Evolutionary conservation across 2,888 invertebrate genomes (phyloP).

Genomic region (Lasioglossum morio): DNA sequence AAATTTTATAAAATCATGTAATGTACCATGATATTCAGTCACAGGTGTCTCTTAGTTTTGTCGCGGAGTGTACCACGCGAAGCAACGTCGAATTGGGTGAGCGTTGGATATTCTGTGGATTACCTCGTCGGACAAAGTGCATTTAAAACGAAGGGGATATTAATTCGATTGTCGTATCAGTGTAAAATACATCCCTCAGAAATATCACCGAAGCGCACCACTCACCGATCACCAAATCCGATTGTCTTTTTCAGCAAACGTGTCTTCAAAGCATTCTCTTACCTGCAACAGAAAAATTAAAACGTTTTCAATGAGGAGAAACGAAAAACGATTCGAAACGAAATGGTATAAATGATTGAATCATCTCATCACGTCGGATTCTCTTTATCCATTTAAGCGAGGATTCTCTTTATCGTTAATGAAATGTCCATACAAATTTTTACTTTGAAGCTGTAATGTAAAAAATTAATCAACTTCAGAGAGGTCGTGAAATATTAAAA

Average conservation of each 20-base stretch:
- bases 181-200: not conserved
- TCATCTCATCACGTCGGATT: not conserved
- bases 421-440: not conserved
- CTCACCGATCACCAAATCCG: slow-evolving; percentile 29
- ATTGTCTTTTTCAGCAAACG: not conserved
- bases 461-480: not conserved
- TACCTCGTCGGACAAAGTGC: slow-evolving; percentile 36
- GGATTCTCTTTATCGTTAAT: not conserved
- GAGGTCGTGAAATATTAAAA: not conserved
- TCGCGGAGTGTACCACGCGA: not conserved
- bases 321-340: not conserved
- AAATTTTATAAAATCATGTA: not conserved
- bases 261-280: slow-evolving; percentile 41
- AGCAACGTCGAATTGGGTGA: slow-evolving; percentile 34
- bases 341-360: not conserved
- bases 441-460: not conserved
- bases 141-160: slow-evolving; percentile 41
- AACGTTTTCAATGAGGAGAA: not conserved
- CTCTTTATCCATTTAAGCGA: not conserved
- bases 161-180: slow-evolving; percentile 31
- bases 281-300: slow-evolving; percentile 66
- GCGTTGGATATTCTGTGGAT: slow-evolving; percentile 38
- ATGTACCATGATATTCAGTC: not conserved
- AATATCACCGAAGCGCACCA: slow-evolving; percentile 22
- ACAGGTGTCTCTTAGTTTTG: not conserved